These are phyloP conservation scores for Idris sp. DNA, from an alignment of 1,140 invertebrate genomes.

Conservation along the genomic window DNA sequence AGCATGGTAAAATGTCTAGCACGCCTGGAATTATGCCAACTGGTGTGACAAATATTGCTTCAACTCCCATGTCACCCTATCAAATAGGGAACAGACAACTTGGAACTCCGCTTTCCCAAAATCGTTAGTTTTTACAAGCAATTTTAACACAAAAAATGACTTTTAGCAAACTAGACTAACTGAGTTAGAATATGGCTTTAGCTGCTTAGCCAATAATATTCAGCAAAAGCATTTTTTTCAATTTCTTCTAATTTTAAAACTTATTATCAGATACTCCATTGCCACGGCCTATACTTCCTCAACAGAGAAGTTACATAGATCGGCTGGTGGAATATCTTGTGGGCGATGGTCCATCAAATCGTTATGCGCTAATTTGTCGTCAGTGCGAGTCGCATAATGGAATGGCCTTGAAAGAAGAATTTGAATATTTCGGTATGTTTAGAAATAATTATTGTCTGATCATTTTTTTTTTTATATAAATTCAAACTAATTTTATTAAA, in stretches of 20 bases:
- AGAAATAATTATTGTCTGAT: too few species aligned
- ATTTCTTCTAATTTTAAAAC: too few species aligned
- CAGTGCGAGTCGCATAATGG: slow-evolving; percentile 96
- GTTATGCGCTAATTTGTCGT: slow-evolving; percentile 96
- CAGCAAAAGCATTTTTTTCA: too few species aligned
- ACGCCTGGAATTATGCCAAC: slow-evolving; percentile 43
- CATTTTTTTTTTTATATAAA: too few species aligned
- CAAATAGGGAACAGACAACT: slow-evolving; percentile 59
- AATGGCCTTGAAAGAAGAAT: slow-evolving; percentile 97
- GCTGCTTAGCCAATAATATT: too few species aligned
- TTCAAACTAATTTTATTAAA: too few species aligned
- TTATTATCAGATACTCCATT: slow-evolving; percentile 67
- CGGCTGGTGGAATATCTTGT: slow-evolving; percentile 95
- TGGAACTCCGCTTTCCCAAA: slow-evolving; percentile 59
- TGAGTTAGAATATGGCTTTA: too few species aligned
- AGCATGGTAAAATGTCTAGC: slow-evolving; percentile 44
- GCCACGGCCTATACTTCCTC: slow-evolving; percentile 78
- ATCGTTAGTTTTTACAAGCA: slow-evolving; percentile 67
- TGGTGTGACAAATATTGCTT: slow-evolving; percentile 44
- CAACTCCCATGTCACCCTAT: slow-evolving; percentile 53
- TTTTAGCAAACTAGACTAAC: too few species aligned
- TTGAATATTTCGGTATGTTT: slow-evolving; percentile 94
- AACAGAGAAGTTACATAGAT: slow-evolving; percentile 86
- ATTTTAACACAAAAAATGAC: too few species aligned
- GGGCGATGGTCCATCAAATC: slow-evolving; percentile 95